phyloP scores from a whole-genome alignment of 2,113 vertebrate genomes.

The Cheirogaleus medius region DNA sequence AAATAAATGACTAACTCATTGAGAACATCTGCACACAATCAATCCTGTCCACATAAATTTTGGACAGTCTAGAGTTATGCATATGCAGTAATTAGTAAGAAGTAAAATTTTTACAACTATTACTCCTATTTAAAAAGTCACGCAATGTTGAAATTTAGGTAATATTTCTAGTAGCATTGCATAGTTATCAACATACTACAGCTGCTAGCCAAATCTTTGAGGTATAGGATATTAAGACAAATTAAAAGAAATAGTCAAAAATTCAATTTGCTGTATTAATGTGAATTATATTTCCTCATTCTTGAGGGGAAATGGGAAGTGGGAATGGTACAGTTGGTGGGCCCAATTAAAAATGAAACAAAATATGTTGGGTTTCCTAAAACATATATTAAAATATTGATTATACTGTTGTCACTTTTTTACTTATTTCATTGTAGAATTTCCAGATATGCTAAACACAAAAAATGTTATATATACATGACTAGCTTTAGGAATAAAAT shows the following conservation, averaged over 20 bases:
- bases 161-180: background rate
- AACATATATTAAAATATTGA: background rate
- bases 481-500: background rate
- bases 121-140: background rate
- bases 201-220: background rate
- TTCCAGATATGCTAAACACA: background rate
- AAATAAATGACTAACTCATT: background rate
- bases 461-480: background rate
- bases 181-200: conserved; percentile 28
- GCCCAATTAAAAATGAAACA: background rate
- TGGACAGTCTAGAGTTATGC: background rate
- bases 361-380: background rate
- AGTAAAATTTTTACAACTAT: background rate
- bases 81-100: background rate
- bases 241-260: background rate
- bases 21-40: background rate
- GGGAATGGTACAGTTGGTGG: background rate
- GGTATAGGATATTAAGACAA: background rate
- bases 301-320: background rate
- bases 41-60: background rate
- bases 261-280: background rate
- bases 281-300: background rate
- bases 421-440: background rate
- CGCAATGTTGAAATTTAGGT: background rate
- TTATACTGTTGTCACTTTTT: background rate